Conservation (phyloP, 1,140 invertebrate genomes). For the Drosophila tristis region DNA sequence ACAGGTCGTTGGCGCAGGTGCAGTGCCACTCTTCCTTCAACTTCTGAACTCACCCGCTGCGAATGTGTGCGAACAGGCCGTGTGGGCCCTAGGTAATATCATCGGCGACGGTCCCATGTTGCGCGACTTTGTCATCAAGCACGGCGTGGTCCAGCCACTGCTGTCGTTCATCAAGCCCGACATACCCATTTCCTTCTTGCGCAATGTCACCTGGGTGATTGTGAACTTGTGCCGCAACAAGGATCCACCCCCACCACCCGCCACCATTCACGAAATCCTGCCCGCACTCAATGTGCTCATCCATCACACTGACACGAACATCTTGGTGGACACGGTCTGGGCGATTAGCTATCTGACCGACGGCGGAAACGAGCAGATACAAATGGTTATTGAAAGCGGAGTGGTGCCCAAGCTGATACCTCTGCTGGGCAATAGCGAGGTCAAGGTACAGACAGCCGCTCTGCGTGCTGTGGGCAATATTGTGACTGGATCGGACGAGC, state of each 20-base stretch:
- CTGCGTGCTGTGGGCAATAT: conserved; percentile 99
- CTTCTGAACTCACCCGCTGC: conserved; percentile 96
- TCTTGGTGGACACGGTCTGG: conserved; percentile 99
- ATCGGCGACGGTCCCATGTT: conserved; percentile 96
- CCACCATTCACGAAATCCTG: conserved; percentile 96
- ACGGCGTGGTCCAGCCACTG: conserved; percentile 95
- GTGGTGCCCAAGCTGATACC: conserved; percentile 98
- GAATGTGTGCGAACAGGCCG: conserved; percentile 99
- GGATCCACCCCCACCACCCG: conserved; percentile 94
- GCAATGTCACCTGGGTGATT: conserved; percentile 99
- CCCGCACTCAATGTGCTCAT: conserved; percentile 97
- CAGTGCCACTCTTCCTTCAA: conserved; percentile 97
- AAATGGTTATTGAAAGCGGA: conserved; percentile 98
- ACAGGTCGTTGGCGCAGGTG: conserved; percentile 96
- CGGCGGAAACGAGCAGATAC: conserved; percentile 99
- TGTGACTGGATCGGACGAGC: conserved; percentile 99
- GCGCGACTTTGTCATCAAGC: conserved; percentile 95
- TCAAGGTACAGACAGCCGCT: conserved; percentile 99
- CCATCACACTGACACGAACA: conserved; percentile 97
- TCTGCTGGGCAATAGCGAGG: conserved; percentile 97
- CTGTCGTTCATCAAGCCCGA: conserved; percentile 96
- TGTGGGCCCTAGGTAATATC: conserved; percentile 98
- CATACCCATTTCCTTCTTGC: conserved; percentile 95
- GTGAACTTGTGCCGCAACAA: conserved; percentile 98
- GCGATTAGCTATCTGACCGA: conserved; percentile 99